Percentiles rank a stretch among this genome's conserved stretches.
Evolutionary conservation across 1,140 invertebrate species (phyloP).

Genomic region (Camponotus vicinus): DNA sequence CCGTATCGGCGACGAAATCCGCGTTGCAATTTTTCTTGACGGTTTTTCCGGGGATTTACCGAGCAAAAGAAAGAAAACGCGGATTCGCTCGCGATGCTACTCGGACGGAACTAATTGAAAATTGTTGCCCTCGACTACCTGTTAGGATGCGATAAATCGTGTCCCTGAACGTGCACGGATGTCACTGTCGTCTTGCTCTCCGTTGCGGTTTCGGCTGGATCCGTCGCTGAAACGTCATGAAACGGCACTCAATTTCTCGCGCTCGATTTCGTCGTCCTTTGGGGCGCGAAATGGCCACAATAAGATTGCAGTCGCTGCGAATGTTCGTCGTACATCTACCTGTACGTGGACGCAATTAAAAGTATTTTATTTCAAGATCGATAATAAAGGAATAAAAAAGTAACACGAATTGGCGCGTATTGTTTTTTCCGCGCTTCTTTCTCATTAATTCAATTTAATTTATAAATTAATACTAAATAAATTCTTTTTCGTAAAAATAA

Average conservation of each 20-base stretch:
- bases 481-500: too few relatives aligned
- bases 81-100: slow-evolving; percentile 32
- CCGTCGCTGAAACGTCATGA: slow-evolving; percentile 9
- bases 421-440: background rate
- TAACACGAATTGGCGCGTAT: background rate
- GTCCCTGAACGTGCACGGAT: slow-evolving; percentile 32
- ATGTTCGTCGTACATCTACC: too few relatives aligned
- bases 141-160: slow-evolving; percentile 59
- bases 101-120: slow-evolving; percentile 60
- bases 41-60: slow-evolving; percentile 41
- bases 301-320: background rate
- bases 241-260: slow-evolving; percentile 49
- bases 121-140: slow-evolving; percentile 54
- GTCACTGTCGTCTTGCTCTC: slow-evolving; percentile 26
- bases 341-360: background rate
- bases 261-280: slow-evolving; percentile 27
- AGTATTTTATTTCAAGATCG: background rate
- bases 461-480: background rate
- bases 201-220: slow-evolving; percentile 32
- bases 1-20: background rate
- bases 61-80: background rate
- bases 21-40: slow-evolving; percentile 35
- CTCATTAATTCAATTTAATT: background rate
- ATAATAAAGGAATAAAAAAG: background rate
- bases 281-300: slow-evolving; percentile 6